Base-by-base conservation (phyloP, 2,888 invertebrate genomes). In the Cephus sareptanus region DNA sequence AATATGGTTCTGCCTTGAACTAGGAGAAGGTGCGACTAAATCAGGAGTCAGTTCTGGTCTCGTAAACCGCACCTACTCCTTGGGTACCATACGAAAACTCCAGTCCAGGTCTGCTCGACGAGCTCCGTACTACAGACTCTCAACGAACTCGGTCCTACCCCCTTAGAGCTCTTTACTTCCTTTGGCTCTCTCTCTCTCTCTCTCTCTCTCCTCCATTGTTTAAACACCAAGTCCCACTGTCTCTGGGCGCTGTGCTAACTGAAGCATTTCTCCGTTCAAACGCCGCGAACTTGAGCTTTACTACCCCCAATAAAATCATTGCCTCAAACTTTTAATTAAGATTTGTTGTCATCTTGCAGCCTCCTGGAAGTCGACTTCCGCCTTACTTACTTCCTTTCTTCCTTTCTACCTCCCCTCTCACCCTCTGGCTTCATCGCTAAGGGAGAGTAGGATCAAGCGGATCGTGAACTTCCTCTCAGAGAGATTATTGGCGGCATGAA, bases 321-420 rank as follows among this genome's bases (percentile, higher is more conserved):
- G 56, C 56, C 56, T 56, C 40, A 77, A 77, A 77, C 74, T 77
- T 77, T 77, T 74, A 77, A 77, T 77, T 77, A 77, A 77, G 77
- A 77, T 77, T 77, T 74, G 77, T 74, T 74, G 77, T 74, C 74
- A 69, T 40, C 69, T 68, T 23, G 68, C 40, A 69, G 74, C 69
- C 70, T 69, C 31, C 12, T 56, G 23, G 2, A 56, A 56, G 56
- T 56, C 71, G 31, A 31, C 71, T 34, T 71, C 71, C 9, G 31
- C 33, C 71, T 71, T 23, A 9, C 70, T 70, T 33, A 4, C 71
- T 71, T 34, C 34, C 71, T 71, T 33, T 31, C 71, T 71, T 15
- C 33, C 31, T 71, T 23, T 33, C 71, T 12, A 1, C 12, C 31
- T 12, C 31, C 31, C 23, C 71, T 71, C 31, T 30, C 11, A 30